Percentiles rank a stretch among this genome's conserved stretches.
phyloP scores from a whole-genome alignment of 1,140 invertebrate genomes.

The Euglossa dilemma region DNA sequence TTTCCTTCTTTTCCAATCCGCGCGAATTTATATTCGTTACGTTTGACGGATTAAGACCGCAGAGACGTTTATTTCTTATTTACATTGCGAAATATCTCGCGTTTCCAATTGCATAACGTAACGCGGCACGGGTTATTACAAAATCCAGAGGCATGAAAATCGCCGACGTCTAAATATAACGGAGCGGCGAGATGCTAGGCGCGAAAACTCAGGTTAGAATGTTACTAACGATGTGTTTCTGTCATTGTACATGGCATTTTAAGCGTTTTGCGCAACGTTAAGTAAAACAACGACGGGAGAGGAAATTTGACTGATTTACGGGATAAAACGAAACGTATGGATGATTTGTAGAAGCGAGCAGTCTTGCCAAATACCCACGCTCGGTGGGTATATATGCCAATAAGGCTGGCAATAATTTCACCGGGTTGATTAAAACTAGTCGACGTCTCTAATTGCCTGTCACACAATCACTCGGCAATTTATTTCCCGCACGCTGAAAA shows the following conservation, averaged over 20 bases:
- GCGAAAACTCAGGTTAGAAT: neutral
- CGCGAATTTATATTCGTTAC: too few relatives aligned
- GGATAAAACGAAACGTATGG: neutral
- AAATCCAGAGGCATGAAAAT: neutral
- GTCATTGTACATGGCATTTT: slow-evolving; percentile 27
- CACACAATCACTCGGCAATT: slow-evolving; percentile 31
- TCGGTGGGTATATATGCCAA: slow-evolving; percentile 36
- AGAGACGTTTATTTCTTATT: too few relatives aligned
- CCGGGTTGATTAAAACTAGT: slow-evolving; percentile 46
- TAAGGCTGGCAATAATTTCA: slow-evolving; percentile 47
- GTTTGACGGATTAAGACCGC: too few relatives aligned
- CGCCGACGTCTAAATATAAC: neutral
- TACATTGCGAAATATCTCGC: too few relatives aligned
- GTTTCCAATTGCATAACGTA: too few relatives aligned
- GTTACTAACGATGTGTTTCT: neutral
- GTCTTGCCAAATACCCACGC: slow-evolving; percentile 34
- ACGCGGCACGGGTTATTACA: neutral
- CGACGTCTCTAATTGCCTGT: slow-evolving; percentile 48
- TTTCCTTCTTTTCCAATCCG: too few relatives aligned
- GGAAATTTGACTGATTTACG: slow-evolving; percentile 18
- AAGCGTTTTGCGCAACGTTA: neutral
- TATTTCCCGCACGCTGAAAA: slow-evolving; percentile 10
- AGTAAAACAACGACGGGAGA: neutral
- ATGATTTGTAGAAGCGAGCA: slow-evolving; percentile 13
- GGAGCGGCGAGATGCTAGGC: neutral